Base-by-base conservation (phyloP, 2,797 vertebrate species). In the Leptoclinus maculatus region DNA sequence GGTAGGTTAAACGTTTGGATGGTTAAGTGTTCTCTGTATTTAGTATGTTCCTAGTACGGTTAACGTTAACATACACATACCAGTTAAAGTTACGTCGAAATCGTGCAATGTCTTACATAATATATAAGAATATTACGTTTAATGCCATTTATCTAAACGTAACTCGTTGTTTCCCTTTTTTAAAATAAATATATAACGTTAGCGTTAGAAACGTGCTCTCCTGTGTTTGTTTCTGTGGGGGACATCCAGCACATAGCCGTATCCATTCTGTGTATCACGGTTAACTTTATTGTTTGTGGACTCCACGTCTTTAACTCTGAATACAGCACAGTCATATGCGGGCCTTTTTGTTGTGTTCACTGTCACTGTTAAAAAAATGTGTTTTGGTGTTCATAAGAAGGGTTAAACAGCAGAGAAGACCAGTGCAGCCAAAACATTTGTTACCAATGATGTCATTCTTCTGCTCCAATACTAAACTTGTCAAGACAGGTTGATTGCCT, bases 1-100 rank as follows among this genome's bases (percentile, higher is more conserved):
- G 82, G 91, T 84, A 64, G 87, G 85, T 75, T 53, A 21, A 47
- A 34, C 32, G 32, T 1, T 34, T 32, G 14, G 5, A 36, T 12
- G 16, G 59, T 12, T 53, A 36, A n/a, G 29, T n/a, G 2, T 16
- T 47, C 13, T 39, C 14, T 57, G 27, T 57, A 4, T 53, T 53
- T 13, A 6, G 23, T 12, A 13, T 53, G 2, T 53, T 53, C 3
- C 11, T 13, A 3, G 0, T 53, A 13, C 10, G 5, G 41, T 43
- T 4, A 43, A 43, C 41, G 41, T 36, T 36, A 11, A 38, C 36
- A 10, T 38, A 38, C 16, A 7, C 51, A 54, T 27, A 14, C 51
- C 5, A 25, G 53, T 27, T 7, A n/a, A 49, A 21, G 47, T 49
- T n/a, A 14, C 5, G 23, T 13, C 27, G 8, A 70, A 38, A 63